Base-by-base conservation (phyloP, 2,888 invertebrate genomes). In the Lymantria dispar region DNA sequence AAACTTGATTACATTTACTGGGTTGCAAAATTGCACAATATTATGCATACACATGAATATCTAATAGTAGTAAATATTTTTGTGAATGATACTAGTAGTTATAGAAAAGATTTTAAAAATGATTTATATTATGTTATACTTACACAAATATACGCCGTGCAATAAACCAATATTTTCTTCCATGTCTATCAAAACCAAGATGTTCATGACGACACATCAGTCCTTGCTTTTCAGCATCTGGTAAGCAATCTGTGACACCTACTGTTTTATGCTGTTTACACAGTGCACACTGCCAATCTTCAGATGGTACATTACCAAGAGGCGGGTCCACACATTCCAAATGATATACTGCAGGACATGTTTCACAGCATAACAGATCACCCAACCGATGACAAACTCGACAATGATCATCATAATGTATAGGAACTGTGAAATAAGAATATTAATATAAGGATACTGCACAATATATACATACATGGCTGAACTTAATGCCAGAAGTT, bases 301-400 rank as follows among this genome's bases (percentile, higher is more conserved):
- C 98, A 52, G 97, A 96, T 48, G 99, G 99, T 43, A 99, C 98
- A 86, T 98, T 96, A 45, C 95, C 94, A 76, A 99, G 90, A 10
- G 98, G 98, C 47, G 99, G 99, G 78, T 98, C 98, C 47, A 98
- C 96, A 91, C 99, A 99, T 74, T 97, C 97, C 76, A 99, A 92
- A 85, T 99, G 99, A 85, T 98, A 99, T 15, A 99, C 98, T 30
- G 99, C 99, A 14, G 99, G 98, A 77, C 99, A 99, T 3, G 98
- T 98, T 88, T 99, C 99, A 87, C 99, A 99, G 80, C 99, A 99
- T 10, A 99, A 87, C 45, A 99, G 92, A 83, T 99, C 98, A 29
- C 99, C 99, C 50, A 98, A 90, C 54, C 97, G 95, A 83, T 98
- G 98, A 75, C 98, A 98, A 29, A 96, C 95, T 59, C 98, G 93